Evolutionary conservation across 2,113 vertebrate species (phyloP).

Genomic region (Cavia porcellus): DNA sequence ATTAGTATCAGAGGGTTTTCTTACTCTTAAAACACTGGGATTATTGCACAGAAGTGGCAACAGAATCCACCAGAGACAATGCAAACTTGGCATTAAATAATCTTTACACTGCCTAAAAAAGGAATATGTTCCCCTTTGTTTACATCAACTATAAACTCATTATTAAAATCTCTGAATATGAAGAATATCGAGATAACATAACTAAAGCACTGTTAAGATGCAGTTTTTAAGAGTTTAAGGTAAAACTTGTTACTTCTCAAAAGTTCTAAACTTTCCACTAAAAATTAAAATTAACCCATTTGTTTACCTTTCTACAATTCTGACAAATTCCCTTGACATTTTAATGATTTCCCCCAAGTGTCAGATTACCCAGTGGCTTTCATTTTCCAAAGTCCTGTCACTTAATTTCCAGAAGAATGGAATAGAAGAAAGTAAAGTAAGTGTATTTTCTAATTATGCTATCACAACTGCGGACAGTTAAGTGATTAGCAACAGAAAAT

Average conservation of each 20-base stretch:
- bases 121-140: background rate
- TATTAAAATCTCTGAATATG: background rate
- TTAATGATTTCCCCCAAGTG: background rate
- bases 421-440: background rate
- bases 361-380: background rate
- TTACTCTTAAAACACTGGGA: background rate
- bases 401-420: background rate
- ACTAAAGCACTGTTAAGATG: background rate
- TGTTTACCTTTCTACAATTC: background rate
- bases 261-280: background rate
- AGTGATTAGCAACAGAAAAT: background rate
- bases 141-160: background rate
- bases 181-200: background rate
- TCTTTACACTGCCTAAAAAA: background rate
- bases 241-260: background rate
- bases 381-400: background rate
- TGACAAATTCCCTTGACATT: background rate
- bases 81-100: background rate
- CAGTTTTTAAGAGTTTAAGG: background rate
- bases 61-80: background rate
- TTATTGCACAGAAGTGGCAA: background rate
- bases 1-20: background rate
- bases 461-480: background rate
- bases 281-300: background rate
- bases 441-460: background rate